Conservation (phyloP, 1,140 invertebrate genomes). For the Mylabris phalerata region DNA sequence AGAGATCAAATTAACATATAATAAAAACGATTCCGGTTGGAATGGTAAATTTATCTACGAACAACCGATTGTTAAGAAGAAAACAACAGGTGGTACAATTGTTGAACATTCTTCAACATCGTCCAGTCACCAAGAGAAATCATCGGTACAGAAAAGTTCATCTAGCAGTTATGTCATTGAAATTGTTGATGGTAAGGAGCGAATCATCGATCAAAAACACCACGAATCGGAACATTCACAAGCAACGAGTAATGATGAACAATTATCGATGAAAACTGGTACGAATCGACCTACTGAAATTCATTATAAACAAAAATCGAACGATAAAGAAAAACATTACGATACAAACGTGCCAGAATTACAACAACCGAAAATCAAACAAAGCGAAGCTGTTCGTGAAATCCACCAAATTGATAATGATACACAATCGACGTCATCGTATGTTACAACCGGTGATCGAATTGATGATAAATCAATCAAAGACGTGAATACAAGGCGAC, state of each 20-base stretch:
- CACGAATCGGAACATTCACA: slow-evolving; percentile 48
- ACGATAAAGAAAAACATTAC: slow-evolving; percentile 48
- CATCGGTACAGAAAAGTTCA: slow-evolving; percentile 42
- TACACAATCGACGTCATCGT: slow-evolving; percentile 14
- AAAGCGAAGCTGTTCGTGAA: slow-evolving; percentile 29
- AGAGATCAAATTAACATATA: slow-evolving; percentile 34
- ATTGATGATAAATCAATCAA: background rate
- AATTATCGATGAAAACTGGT: slow-evolving; percentile 43
- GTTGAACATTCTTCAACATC: slow-evolving; percentile 29
- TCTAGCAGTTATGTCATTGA: slow-evolving; percentile 51
- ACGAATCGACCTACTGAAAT: slow-evolving; percentile 47
- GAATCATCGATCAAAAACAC: slow-evolving; percentile 49
- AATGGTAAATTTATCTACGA: slow-evolving; percentile 47
- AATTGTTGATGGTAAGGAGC: slow-evolving; percentile 54
- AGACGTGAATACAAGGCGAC: background rate
- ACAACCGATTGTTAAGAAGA: slow-evolving; percentile 29
- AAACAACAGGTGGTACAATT: slow-evolving; percentile 16
- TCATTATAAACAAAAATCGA: slow-evolving; percentile 47
- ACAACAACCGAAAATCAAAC: slow-evolving; percentile 28
- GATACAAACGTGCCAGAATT: slow-evolving; percentile 48
- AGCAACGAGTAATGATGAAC: slow-evolving; percentile 45
- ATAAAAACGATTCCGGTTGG: slow-evolving; percentile 46
- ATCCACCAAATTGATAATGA: slow-evolving; percentile 34
- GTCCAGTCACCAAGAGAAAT: slow-evolving; percentile 28
- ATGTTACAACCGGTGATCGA: slow-evolving; percentile 1